These are phyloP conservation scores for Phaonia tiefii DNA, from an alignment of 2,888 invertebrate genomes.

Conservation along the genomic window DNA sequence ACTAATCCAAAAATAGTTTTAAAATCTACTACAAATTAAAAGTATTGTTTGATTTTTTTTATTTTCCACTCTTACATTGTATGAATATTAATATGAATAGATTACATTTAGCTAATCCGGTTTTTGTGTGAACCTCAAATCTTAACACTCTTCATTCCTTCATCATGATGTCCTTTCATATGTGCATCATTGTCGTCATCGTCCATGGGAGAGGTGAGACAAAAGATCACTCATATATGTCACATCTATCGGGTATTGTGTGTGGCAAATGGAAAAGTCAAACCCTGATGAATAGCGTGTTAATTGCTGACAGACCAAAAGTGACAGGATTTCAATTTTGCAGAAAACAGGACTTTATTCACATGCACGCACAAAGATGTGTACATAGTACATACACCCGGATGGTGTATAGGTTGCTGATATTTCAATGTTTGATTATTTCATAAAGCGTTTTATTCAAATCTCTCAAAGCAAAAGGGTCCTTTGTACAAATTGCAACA, in stretches of 20 bases:
- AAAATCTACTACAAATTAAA: slow-evolving; percentile 1
- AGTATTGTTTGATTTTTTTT: neutral
- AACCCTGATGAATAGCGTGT: slow-evolving; percentile 79
- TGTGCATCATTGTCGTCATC: slow-evolving; percentile 13
- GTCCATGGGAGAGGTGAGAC: neutral
- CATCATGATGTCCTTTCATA: slow-evolving; percentile 9
- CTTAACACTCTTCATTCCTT: neutral
- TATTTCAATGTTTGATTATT: slow-evolving; percentile 54
- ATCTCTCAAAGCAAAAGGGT: slow-evolving; percentile 46
- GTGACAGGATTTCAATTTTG: slow-evolving; percentile 54
- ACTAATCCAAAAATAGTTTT: slow-evolving; percentile 3
- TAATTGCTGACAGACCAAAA: slow-evolving; percentile 78
- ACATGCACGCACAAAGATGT: slow-evolving; percentile 31
- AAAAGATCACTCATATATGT: slow-evolving; percentile 66
- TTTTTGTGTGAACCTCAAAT: slow-evolving; percentile 56
- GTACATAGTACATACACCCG: neutral
- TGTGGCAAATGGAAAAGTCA: slow-evolving; percentile 67
- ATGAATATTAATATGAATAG: slow-evolving; percentile 42
- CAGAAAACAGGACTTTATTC: slow-evolving; percentile 63
- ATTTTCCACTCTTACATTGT: neutral
- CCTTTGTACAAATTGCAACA: slow-evolving; percentile 68
- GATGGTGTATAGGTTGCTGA: slow-evolving; percentile 13
- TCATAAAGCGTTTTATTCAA: slow-evolving; percentile 52
- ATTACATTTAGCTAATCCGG: slow-evolving; percentile 63
- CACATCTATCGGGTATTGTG: slow-evolving; percentile 44